Evolutionary conservation across 2,797 vertebrate species (phyloP).

Genomic region (Spondyliosoma cantharus): DNA sequence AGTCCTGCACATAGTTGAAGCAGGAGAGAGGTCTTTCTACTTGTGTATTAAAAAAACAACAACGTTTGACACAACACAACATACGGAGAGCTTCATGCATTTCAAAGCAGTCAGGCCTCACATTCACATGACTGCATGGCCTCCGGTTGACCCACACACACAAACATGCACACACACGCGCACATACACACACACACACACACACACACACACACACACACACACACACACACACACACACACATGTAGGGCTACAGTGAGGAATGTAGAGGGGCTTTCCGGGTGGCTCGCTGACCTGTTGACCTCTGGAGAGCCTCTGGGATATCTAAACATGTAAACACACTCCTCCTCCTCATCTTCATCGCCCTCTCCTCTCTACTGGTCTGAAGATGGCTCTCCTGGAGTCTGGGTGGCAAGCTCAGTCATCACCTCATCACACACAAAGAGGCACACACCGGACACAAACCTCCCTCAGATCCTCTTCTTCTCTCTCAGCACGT

Average conservation of each 20-base stretch:
- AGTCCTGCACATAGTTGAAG: background rate
- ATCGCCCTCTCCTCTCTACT: constrained; percentile 33
- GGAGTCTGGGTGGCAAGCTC: constrained; percentile 64
- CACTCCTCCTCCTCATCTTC: constrained; percentile 57
- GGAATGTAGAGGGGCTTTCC: constrained; percentile 77
- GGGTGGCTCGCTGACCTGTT: constrained; percentile 85
- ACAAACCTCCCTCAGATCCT: constrained; percentile 8
- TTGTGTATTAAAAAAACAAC: constrained; percentile 19
- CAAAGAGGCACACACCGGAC: constrained; percentile 27
- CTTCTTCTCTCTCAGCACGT: background rate
- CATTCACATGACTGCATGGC: constrained; percentile 48
- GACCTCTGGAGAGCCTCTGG: constrained; percentile 86
- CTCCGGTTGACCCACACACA: constrained; percentile 57
- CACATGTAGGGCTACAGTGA: constrained; percentile 41
- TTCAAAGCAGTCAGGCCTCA: constrained; percentile 39
- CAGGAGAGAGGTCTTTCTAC: constrained; percentile 10
- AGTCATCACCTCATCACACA: constrained; percentile 62
- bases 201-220: constrained; percentile 16
- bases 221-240: constrained; percentile 13
- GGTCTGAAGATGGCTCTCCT: constrained; percentile 38
- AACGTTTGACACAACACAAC: constrained; percentile 13
- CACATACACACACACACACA: constrained; percentile 18
- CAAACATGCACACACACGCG: constrained; percentile 21
- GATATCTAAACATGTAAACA: constrained; percentile 89
- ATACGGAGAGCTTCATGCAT: constrained; percentile 38